Base-by-base conservation (phyloP, 2,888 invertebrate species). In the Amblyjoppa proteus region DNA sequence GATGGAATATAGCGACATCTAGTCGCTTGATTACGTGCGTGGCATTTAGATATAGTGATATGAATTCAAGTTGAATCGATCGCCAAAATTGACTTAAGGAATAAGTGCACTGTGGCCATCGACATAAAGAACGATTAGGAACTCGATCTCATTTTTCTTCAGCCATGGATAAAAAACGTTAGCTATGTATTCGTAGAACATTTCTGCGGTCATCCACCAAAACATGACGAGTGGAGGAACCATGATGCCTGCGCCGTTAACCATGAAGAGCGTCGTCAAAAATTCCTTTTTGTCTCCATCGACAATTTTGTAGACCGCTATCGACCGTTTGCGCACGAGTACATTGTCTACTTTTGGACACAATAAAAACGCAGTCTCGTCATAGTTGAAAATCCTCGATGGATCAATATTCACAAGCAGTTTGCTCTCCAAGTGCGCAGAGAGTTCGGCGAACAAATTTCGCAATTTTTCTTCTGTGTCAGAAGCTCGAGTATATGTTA, bases 121-220 rank as follows among this genome's bases (percentile, higher is more conserved):
- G n/a, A 94, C 83, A 81, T 92, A 94, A 25, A 93, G 86, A 71
- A 94, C 88, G 45, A 93, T 88, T 58, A 89, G 93, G 56, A 89
- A 87, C 68, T 88, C 45, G 45, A 93, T 90, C 34, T 90, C 84
- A 66, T 91, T 88, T 80, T 89, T 81, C 68, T 86, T 51, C 58
- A 93, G 81, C 92, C 92, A 93, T 68, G 91, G 91, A 84, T 90
- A 82, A 85, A 93, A 93, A 20, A 92, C 88, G 86, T 94, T 92
- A 9, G 90, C 87, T 11, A 93, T 89, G 83, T 90, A 93, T 88
- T 94, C 92, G 87, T 85, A 93, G 87, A 94, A 93, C 20, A 88
- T 89, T 83, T 91, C 91, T 3, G 89, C 84, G 6, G 91, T 93
- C 93, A 92, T 94, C 94, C 94, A 94, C 49, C 66, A 61, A 74